Conservation (phyloP, 2,113 vertebrate genomes). For the Dipodomys stephensi region DNA sequence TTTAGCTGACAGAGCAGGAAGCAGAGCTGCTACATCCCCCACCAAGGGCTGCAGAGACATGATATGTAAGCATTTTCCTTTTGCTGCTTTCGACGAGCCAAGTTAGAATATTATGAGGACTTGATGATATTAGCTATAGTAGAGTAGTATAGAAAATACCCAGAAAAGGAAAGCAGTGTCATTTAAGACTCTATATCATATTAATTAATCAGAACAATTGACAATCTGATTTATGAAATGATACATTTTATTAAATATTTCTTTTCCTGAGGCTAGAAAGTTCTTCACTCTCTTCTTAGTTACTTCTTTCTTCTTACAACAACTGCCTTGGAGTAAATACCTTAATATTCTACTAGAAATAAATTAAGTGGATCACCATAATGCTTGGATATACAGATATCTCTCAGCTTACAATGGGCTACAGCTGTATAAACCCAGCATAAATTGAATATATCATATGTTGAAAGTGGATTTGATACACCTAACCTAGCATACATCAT, state of each 20-base stretch:
- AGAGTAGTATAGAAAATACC: not conserved
- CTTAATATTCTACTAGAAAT: not conserved
- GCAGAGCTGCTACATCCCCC: not conserved
- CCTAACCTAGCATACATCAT: not conserved
- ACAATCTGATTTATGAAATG: not conserved
- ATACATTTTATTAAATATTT: not conserved
- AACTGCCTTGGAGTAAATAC: not conserved
- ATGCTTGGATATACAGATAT: not conserved
- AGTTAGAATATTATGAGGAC: conserved; percentile 41
- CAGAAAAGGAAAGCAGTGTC: not conserved
- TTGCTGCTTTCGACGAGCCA: conserved; percentile 44
- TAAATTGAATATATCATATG: not conserved
- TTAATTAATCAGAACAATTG: not conserved
- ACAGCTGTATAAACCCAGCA: not conserved
- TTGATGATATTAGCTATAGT: not conserved
- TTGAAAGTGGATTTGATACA: not conserved
- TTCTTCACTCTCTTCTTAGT: not conserved
- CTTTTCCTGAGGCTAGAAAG: not conserved
- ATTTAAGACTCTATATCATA: not conserved
- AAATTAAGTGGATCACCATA: not conserved
- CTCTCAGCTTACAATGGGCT: not conserved
- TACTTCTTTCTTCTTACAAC: not conserved
- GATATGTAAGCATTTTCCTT: conserved; percentile 40
- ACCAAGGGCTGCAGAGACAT: conserved; percentile 57
- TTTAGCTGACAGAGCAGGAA: conserved; percentile 79